Percentiles rank a stretch among this genome's conserved stretches.
Conservation (phyloP, 2,888 invertebrate genomes). For the Oscheius sp. region DNA sequence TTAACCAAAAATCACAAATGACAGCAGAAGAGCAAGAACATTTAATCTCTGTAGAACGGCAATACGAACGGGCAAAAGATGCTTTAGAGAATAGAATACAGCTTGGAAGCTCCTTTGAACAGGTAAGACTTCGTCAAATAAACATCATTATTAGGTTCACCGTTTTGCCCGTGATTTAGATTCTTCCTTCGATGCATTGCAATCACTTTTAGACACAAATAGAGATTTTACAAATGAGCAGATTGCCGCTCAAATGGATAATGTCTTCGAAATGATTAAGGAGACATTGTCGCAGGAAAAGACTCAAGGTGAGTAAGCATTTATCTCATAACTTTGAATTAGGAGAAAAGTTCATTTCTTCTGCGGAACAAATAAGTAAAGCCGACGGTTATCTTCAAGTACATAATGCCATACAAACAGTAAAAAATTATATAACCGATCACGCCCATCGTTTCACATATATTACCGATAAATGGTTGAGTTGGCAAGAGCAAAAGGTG, state of each 20-base stretch:
- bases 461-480: constrained; percentile 59
- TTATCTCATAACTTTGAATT: constrained; percentile 4
- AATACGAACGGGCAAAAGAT: constrained; percentile 59
- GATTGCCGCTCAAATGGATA: constrained; percentile 60
- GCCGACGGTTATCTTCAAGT: constrained; percentile 45
- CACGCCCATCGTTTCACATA: constrained; percentile 60
- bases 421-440: constrained; percentile 52
- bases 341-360: constrained; percentile 62
- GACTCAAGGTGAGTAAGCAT: constrained; percentile 54
- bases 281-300: constrained; percentile 63
- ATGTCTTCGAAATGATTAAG: constrained; percentile 65
- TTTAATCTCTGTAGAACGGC: constrained; percentile 41
- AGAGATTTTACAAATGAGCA: constrained; percentile 57
- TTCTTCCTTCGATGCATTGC: constrained; percentile 58
- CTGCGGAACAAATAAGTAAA: constrained; percentile 45
- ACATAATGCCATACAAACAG: constrained; percentile 53
- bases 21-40: constrained; percentile 40
- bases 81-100: constrained; percentile 59
- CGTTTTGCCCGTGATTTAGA: constrained; percentile 64
- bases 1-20: constrained; percentile 47
- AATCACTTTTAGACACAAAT: constrained; percentile 56
- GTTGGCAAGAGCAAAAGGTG: constrained; percentile 54
- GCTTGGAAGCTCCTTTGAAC: constrained; percentile 62
- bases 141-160: constrained; percentile 49
- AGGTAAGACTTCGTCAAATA: constrained; percentile 36